phyloP scores from a whole-genome alignment of 2,797 vertebrate genomes.

The Platalea minor region DNA sequence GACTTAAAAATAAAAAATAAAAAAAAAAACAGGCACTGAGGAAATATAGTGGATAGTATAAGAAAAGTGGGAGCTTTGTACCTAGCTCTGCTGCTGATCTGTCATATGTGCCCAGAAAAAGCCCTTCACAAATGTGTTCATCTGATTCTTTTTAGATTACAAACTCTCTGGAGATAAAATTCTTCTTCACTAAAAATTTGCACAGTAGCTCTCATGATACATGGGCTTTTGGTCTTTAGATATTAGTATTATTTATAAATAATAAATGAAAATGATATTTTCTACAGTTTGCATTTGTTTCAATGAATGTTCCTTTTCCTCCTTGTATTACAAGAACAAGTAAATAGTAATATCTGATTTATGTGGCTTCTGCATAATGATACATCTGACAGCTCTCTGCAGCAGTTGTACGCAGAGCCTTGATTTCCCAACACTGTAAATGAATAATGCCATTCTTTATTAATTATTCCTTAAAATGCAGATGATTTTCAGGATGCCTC shows the following conservation, averaged over 20 bases:
- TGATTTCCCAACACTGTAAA: background rate
- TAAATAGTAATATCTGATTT: background rate
- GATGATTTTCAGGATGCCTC: background rate
- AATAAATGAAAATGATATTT: background rate
- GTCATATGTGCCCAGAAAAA: background rate
- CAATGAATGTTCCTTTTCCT: background rate
- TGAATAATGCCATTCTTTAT: background rate
- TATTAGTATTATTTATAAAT: background rate
- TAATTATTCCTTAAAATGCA: conserved; percentile 11
- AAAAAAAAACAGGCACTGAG: background rate
- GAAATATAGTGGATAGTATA: background rate
- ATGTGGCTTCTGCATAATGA: background rate
- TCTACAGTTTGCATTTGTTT: background rate
- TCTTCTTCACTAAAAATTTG: background rate
- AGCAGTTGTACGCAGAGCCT: background rate
- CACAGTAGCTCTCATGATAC: background rate
- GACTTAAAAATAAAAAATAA: background rate
- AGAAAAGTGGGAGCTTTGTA: background rate
- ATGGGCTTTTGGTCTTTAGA: background rate
- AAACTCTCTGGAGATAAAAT: background rate
- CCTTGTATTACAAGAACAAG: background rate
- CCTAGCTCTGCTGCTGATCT: background rate
- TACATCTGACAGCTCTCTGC: background rate
- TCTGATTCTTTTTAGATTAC: background rate
- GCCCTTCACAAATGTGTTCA: background rate